phyloP scores from a whole-genome alignment of 2,888 invertebrate species.

The Gastracanthus pulcherrimus region DNA sequence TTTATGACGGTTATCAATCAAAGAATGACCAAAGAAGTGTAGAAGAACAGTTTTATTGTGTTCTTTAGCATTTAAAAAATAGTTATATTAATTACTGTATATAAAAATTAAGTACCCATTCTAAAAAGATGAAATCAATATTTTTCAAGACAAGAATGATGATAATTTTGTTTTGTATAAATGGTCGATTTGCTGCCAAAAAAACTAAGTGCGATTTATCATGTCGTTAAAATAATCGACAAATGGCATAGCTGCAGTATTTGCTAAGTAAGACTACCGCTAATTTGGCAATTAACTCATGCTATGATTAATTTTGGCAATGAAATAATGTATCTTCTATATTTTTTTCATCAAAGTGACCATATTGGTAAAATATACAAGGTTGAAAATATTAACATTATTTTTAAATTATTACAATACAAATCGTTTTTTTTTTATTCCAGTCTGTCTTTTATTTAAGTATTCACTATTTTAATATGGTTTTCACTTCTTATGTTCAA shows the following conservation, averaged over 20 bases:
- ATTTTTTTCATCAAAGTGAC: slow-evolving; percentile 7
- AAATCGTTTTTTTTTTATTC: background rate
- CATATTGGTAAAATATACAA: background rate
- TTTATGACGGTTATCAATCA: background rate
- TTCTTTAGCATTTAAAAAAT: too few species aligned
- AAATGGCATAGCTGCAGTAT: background rate
- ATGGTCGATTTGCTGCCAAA: background rate
- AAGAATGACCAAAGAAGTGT: too few species aligned
- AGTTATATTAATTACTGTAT: too few species aligned
- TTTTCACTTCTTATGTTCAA: too few species aligned
- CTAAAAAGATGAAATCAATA: too few species aligned
- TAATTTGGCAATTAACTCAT: slow-evolving; percentile 31
- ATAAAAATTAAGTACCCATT: too few species aligned
- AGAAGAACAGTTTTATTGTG: too few species aligned
- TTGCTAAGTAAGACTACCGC: background rate
- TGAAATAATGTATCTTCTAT: background rate
- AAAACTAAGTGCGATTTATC: background rate
- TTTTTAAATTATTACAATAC: background rate
- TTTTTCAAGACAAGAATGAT: background rate
- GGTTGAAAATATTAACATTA: background rate
- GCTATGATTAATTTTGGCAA: slow-evolving; percentile 26
- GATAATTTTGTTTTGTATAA: slow-evolving; percentile 6
- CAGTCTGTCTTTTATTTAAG: background rate
- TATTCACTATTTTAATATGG: too few species aligned
- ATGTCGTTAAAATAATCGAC: background rate